phyloP scores from a whole-genome alignment of 2,888 invertebrate genomes.

The Agrilus biguttatus region DNA sequence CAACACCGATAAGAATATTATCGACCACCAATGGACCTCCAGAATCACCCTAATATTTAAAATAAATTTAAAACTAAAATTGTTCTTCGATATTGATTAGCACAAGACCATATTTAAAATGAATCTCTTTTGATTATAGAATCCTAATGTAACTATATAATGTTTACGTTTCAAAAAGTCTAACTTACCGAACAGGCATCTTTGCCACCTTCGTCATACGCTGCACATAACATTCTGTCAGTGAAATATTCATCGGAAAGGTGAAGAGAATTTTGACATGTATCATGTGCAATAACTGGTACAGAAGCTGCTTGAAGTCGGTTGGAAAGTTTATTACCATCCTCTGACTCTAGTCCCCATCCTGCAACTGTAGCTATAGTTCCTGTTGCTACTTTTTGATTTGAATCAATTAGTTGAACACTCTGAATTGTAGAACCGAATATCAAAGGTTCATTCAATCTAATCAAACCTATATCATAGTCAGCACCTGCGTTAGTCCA shows the following conservation, averaged over 20 bases:
- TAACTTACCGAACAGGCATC: slow-evolving; percentile 10
- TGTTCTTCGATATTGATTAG: too few species aligned
- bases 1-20: slow-evolving; percentile 21
- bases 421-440: slow-evolving; percentile 2
- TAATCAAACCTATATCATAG: slow-evolving; percentile 22
- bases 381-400: slow-evolving; percentile 4
- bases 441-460: slow-evolving; percentile 13
- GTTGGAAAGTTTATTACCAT: slow-evolving; percentile 1
- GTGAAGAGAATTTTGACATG: slow-evolving; percentile 7
- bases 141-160: neutral
- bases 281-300: slow-evolving; percentile 7
- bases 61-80: too few species aligned
- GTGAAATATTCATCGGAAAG: slow-evolving; percentile 3
- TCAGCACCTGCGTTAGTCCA: slow-evolving; percentile 8
- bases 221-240: slow-evolving; percentile 12
- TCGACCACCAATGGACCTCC: slow-evolving; percentile 23
- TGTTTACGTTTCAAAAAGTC: neutral
- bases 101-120: neutral
- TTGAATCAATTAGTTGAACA: slow-evolving; percentile 4
- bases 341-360: slow-evolving; percentile 10
- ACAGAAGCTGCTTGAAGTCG: slow-evolving; percentile 9
- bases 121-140: neutral
- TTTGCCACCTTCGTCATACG: slow-evolving; percentile 8
- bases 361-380: slow-evolving; percentile 6
- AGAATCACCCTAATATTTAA: slow-evolving; percentile 19